These are phyloP conservation scores for Platypus cylindrus DNA, from an alignment of 2,888 invertebrate genomes.

Conservation along the genomic window DNA sequence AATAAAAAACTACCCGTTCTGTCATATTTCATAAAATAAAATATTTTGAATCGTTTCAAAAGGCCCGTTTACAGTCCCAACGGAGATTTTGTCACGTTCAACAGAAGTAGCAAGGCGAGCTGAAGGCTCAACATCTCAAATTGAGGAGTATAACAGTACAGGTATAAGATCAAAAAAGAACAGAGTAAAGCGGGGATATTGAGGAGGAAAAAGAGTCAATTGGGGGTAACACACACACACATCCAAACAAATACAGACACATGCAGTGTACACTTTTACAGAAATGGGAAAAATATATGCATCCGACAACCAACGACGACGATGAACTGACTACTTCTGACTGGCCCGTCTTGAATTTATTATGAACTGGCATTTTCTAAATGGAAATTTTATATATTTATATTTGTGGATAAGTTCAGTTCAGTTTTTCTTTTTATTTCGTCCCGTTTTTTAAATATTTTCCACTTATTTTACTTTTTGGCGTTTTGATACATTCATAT, in stretches of 20 bases:
- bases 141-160: too few species aligned
- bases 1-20: too few species aligned
- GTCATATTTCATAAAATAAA: constrained; percentile 20
- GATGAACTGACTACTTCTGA: too few species aligned
- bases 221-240: too few species aligned
- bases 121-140: constrained; percentile 29
- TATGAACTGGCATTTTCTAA: constrained; percentile 35
- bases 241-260: too few species aligned
- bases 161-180: too few species aligned
- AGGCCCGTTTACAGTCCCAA: constrained; percentile 31
- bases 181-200: too few species aligned
- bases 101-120: too few species aligned
- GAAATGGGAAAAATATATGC: constrained; percentile 21
- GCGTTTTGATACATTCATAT: too few species aligned
- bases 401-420: constrained; percentile 18
- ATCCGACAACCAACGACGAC: constrained; percentile 29
- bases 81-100: constrained; percentile 39
- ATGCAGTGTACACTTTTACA: neutral
- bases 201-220: constrained; percentile 27
- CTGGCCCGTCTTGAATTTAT: constrained; percentile 34
- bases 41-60: constrained; percentile 21
- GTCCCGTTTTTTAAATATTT: too few species aligned
- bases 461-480: too few species aligned
- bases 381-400: constrained; percentile 38
- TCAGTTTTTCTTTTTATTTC: constrained; percentile 7